A percentile compares a stretch with the other conserved stretches of the same genome.
Conservation (phyloP, 2,888 invertebrate species). For the Callimorpha dominula region DNA sequence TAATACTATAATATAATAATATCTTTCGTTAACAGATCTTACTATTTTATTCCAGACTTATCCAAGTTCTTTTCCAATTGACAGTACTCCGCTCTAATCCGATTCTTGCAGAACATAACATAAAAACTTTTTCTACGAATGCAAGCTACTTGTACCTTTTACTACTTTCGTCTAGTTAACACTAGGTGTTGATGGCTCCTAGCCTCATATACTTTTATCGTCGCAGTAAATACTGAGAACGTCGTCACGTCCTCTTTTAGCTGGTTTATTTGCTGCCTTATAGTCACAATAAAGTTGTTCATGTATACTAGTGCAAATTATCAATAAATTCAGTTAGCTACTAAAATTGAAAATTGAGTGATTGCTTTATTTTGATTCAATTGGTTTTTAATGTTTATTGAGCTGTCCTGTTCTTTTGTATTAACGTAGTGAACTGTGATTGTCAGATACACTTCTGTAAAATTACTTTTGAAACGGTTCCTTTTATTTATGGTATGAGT, state of each 20-base stretch:
- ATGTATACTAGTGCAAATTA: neutral
- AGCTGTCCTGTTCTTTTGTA: neutral
- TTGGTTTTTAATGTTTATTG: neutral
- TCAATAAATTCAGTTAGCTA: neutral
- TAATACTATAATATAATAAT: too few species aligned
- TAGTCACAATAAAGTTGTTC: neutral
- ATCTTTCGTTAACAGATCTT: too few species aligned
- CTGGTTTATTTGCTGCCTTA: slow-evolving; percentile 19
- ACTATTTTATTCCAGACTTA: too few species aligned
- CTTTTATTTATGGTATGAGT: neutral
- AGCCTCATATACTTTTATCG: slow-evolving; percentile 33
- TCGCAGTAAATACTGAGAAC: slow-evolving; percentile 31
- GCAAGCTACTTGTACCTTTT: slow-evolving; percentile 13
- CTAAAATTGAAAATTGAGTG: slow-evolving; percentile 8
- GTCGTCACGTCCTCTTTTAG: slow-evolving; percentile 8
- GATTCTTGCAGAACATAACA: neutral
- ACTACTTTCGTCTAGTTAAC: slow-evolving; percentile 17
- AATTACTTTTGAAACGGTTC: neutral
- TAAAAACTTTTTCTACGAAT: neutral
- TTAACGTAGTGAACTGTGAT: neutral
- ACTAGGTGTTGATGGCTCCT: slow-evolving; percentile 29
- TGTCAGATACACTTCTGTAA: neutral
- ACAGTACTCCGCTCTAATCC: neutral
- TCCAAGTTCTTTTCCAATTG: neutral
- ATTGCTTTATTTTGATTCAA: neutral